A percentile compares a stretch with the other conserved stretches of the same genome.
These are phyloP conservation scores for silkworm (Bombyx mori) DNA, from an alignment of 1,140 invertebrate genomes.

Conservation along the genomic window DNA sequence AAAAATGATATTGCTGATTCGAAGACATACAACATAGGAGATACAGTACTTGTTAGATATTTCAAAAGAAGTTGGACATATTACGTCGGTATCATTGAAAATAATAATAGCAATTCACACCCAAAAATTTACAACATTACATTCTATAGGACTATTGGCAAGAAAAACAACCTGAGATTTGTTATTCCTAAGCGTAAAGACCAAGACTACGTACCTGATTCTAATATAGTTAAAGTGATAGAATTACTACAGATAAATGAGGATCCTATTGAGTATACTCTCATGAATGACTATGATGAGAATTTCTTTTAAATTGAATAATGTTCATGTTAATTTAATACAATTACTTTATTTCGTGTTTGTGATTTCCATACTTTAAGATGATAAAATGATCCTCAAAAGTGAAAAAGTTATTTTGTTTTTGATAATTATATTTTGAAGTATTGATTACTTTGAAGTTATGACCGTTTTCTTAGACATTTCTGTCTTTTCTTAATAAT, in stretches of 20 bases:
- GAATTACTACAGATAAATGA: neutral
- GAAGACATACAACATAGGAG: neutral
- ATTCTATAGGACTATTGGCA: neutral
- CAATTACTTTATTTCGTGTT: neutral
- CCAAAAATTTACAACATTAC: neutral
- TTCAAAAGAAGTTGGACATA: conserved; percentile 5
- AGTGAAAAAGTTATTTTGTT: neutral
- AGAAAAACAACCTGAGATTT: conserved; percentile 2
- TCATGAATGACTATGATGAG: neutral
- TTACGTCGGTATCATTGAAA: conserved; percentile 4
- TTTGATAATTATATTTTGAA: neutral
- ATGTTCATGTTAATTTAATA: neutral
- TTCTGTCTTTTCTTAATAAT: too few species aligned
- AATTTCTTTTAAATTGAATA: neutral
- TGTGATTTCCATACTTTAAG: neutral
- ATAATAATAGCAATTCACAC: neutral
- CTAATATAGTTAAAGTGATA: conserved; percentile 1
- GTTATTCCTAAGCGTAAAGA: conserved; percentile 1
- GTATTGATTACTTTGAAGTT: too few species aligned
- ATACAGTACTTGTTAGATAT: conserved; percentile 8
- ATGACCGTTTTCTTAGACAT: too few species aligned
- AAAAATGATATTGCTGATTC: neutral
- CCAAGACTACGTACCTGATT: neutral
- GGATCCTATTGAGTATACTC: neutral
- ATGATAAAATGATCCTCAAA: neutral